Evolutionary conservation across 2,113 vertebrate genomes (phyloP).

Genomic region (Passer domesticus): DNA sequence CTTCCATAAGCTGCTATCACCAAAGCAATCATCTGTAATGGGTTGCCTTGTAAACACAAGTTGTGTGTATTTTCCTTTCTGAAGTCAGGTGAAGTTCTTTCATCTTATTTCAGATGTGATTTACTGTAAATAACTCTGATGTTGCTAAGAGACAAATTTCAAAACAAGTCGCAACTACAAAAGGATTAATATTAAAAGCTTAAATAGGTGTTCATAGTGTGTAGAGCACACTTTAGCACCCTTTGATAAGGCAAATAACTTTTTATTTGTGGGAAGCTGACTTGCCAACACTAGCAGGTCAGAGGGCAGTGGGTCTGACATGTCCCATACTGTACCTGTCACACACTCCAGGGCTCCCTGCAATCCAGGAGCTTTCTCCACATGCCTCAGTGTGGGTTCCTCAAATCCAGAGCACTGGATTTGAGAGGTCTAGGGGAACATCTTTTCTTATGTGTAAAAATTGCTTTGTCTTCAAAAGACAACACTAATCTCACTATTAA

Average conservation of each 20-base stretch:
- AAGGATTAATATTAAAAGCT: neutral
- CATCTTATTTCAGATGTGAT: slow-evolving; percentile 34
- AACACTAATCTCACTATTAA: neutral
- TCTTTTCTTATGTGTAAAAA: neutral
- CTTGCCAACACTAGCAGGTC: neutral
- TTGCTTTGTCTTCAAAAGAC: neutral
- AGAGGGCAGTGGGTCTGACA: neutral
- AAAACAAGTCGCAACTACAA: slow-evolving; percentile 20
- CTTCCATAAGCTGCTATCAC: slow-evolving; percentile 47
- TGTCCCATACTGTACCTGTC: neutral
- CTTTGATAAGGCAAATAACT: neutral
- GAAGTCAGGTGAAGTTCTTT: slow-evolving; percentile 54
- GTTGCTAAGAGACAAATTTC: slow-evolving; percentile 44
- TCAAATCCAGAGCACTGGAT: neutral
- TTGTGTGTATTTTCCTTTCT: slow-evolving; percentile 30
- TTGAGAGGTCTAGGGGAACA: neutral
- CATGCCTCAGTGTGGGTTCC: neutral
- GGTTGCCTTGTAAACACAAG: slow-evolving; percentile 50
- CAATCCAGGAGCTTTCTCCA: neutral
- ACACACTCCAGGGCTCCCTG: neutral
- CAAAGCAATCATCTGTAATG: slow-evolving; percentile 18
- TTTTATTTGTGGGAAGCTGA: neutral
- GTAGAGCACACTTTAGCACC: neutral
- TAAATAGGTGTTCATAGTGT: neutral
- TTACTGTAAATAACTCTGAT: slow-evolving; percentile 42